Evolutionary conservation across 2,797 vertebrate species (phyloP).

Genomic region (Myotis pilosus): DNA sequence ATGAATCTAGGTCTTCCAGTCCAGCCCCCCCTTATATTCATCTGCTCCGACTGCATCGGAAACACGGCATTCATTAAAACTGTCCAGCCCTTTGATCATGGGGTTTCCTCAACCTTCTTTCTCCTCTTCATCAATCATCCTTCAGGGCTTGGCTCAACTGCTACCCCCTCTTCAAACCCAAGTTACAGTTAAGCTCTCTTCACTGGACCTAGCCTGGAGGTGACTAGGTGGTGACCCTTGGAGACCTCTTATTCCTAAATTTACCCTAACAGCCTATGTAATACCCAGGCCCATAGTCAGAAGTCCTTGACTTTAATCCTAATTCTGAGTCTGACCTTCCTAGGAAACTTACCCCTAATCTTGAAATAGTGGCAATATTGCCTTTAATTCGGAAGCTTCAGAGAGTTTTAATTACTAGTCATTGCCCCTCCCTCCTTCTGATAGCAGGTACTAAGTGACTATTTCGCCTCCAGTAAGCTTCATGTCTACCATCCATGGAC

Average conservation of each 20-base stretch:
- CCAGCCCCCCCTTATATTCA: background rate
- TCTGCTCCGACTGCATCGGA: background rate
- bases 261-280: background rate
- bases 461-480: background rate
- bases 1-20: background rate
- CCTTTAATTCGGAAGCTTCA: background rate
- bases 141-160: background rate
- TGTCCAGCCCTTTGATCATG: background rate
- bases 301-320: background rate
- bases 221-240: background rate
- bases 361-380: background rate
- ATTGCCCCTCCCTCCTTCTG: background rate
- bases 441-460: background rate
- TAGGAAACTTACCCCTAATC: background rate
- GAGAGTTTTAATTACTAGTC: background rate
- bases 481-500: no score
- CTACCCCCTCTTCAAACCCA: background rate
- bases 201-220: background rate
- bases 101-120: background rate
- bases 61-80: background rate
- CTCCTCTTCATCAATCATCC: background rate
- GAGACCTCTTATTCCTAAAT: background rate
- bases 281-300: background rate
- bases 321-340: background rate
- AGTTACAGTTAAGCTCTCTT: background rate